A percentile compares a stretch with the other conserved stretches of the same genome.
Evolutionary conservation across 2,113 vertebrate genomes (phyloP).

Genomic region (Centrocercus urophasianus): DNA sequence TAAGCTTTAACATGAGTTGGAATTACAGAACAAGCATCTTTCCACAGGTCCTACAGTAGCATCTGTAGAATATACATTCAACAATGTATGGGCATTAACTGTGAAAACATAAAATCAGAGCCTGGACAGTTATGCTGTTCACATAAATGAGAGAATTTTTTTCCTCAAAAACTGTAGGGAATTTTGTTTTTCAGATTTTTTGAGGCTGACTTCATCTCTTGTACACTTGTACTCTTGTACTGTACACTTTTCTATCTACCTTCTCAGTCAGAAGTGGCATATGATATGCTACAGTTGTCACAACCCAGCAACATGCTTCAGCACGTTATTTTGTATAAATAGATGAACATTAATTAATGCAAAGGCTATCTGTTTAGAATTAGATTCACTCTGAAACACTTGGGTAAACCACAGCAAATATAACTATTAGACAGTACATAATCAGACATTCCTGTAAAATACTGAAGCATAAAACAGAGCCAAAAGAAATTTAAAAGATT

Average conservation of each 20-base stretch:
- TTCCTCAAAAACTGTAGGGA: background rate
- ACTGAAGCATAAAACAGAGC: background rate
- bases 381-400: background rate
- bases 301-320: background rate
- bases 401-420: background rate
- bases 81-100: background rate
- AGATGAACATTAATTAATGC: background rate
- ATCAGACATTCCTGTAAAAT: background rate
- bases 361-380: background rate
- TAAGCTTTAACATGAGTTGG: background rate
- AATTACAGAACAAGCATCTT: background rate
- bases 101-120: background rate
- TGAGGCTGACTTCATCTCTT: background rate
- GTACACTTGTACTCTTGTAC: background rate
- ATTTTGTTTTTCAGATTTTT: background rate
- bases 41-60: background rate
- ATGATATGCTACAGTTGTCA: background rate
- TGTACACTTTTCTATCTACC: background rate
- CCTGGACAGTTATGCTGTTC: background rate
- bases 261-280: background rate
- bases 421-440: background rate
- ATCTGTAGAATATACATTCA: background rate
- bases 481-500: background rate
- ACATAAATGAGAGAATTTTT: background rate
- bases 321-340: background rate